Conservation (phyloP, 2,888 invertebrate genomes). For the Chrysolina oricalcia region DNA sequence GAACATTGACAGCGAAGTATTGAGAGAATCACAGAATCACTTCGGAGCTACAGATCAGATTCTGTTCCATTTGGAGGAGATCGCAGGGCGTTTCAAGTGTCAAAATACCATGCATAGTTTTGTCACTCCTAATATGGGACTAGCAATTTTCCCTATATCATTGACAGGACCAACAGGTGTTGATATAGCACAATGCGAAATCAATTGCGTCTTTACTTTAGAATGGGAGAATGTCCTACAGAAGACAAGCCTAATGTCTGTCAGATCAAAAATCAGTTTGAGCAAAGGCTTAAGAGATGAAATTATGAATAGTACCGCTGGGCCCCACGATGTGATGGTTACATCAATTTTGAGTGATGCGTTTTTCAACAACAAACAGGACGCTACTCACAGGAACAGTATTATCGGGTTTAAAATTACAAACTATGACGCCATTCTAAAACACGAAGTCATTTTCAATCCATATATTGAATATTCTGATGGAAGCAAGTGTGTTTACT, state of each 20-base stretch:
- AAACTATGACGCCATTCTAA: background rate
- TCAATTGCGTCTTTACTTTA: background rate
- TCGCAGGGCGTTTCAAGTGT: conserved; percentile 13
- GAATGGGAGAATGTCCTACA: background rate
- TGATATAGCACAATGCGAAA: background rate
- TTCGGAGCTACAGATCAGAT: conserved; percentile 40
- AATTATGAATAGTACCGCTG: background rate
- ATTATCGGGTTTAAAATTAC: conserved; percentile 11
- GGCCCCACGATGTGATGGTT: conserved; percentile 35
- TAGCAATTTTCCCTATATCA: conserved; percentile 27
- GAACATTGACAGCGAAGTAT: conserved; percentile 29
- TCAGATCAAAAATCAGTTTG: conserved; percentile 19
- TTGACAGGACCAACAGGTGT: conserved; percentile 21
- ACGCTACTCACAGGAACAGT: background rate
- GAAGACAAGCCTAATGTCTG: background rate
- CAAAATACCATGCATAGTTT: background rate
- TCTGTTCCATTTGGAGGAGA: conserved; percentile 32
- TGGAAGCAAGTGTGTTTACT: background rate
- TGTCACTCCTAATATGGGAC: conserved; percentile 12
- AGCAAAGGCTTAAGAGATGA: background rate
- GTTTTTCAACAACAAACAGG: conserved; percentile 36
- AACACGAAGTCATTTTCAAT: background rate
- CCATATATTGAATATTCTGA: background rate
- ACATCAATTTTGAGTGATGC: conserved; percentile 33
- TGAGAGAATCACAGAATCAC: conserved; percentile 34